Percentiles rank a stretch among this genome's conserved stretches.
phyloP scores from a whole-genome alignment of 2,888 invertebrate species.

The Fragum whitleyi region DNA sequence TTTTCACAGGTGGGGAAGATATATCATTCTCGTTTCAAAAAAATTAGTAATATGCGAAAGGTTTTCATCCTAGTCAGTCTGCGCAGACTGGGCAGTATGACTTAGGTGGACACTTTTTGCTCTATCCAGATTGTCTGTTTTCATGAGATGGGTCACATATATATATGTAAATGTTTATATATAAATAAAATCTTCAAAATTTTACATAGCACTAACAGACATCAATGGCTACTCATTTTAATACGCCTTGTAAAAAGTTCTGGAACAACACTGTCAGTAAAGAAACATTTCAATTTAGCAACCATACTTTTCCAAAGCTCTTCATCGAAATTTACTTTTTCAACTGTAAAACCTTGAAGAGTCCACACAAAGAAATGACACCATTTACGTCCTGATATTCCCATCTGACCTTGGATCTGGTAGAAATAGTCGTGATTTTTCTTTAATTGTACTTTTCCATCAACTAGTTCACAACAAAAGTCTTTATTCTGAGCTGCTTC shows the following conservation, averaged over 20 bases:
- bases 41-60: too few relatives aligned
- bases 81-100: too few relatives aligned
- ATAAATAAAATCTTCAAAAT: too few relatives aligned
- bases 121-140: too few relatives aligned
- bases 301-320: conserved; percentile 28
- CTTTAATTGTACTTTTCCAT: conserved; percentile 21
- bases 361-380: conserved; percentile 54
- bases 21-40: too few relatives aligned
- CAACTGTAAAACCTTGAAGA: conserved; percentile 10
- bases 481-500: background rate
- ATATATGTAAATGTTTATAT: too few relatives aligned
- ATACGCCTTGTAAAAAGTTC: conserved; percentile 40
- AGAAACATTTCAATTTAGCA: conserved; percentile 35
- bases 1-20: too few relatives aligned
- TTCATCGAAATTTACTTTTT: conserved; percentile 46
- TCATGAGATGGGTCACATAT: too few relatives aligned
- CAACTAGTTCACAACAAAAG: conserved; percentile 36
- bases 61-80: too few relatives aligned
- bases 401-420: conserved; percentile 50
- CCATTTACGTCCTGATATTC: conserved; percentile 31
- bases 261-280: conserved; percentile 22
- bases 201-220: too few relatives aligned
- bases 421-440: conserved; percentile 36
- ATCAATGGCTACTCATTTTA: background rate
- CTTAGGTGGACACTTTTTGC: too few relatives aligned